Base-by-base conservation (phyloP, 2,113 vertebrate species). In the Oryzias curvinotus region DNA sequence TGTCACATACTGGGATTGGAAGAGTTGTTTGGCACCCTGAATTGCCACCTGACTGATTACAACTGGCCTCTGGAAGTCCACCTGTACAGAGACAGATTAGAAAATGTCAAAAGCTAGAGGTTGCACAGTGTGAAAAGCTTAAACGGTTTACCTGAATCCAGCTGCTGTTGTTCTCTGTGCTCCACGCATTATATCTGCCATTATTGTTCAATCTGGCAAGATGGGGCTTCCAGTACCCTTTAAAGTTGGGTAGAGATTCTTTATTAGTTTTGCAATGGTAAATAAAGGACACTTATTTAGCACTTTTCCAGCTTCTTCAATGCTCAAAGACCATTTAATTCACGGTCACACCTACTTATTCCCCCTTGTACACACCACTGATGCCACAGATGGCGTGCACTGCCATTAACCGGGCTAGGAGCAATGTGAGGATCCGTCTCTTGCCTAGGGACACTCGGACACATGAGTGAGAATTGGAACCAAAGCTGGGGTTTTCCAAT, bases 151-250 rank as follows among this genome's bases (percentile, higher is more conserved):
- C 97, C 95, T 99, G 95, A 68, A 99, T 95, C 94, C 95, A 96
- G 42, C 88, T 65, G 15, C 23, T 54, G 43, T 17, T 48, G 48
- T 46, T 23, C 0, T 89, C 84, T 54, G 91, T 86, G 71, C 96
- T 98, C 97, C 97, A 99, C 51, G 97, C 97, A 46, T 99, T 99
- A 70, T 94, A 93, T 66, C 91, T 92, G 57, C 96, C 95, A 23
- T 42, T 69, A 70, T 94, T 95, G 69, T 96, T 87, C 65, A 99
- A 81, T 88, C 97, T 92, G 70, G 96, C 97, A 62, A 97, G 84
- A 68, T 86, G 87, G 3, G 97, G 94, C 62, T 91, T 86, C 96
- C 97, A 99, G 47, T 90, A 80, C 55, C 87, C 97, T 99, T 72
- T 19, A 84, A 52, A 77, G 6, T 64, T 7, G 52, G 18, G 59